These are phyloP conservation scores for Hucho hucho DNA, from an alignment of 2,113 vertebrate genomes.

Conservation along the genomic window DNA sequence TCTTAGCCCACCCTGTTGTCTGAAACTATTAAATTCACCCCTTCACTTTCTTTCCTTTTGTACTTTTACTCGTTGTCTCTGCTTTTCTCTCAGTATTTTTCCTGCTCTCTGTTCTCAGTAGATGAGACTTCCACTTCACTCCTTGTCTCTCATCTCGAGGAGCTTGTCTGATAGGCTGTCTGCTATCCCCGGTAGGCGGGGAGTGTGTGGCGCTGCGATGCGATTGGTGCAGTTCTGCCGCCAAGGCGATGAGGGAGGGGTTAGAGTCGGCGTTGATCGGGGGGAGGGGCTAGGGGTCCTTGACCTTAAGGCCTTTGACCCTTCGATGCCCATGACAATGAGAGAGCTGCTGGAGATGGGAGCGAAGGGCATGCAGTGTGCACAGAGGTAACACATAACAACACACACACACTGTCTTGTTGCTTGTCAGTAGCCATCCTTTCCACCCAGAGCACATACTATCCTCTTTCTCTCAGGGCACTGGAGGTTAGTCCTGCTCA, in stretches of 20 bases:
- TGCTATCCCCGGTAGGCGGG: constrained; percentile 21
- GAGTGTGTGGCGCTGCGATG: constrained; percentile 68
- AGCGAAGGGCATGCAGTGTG: constrained; percentile 71
- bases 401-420: not conserved
- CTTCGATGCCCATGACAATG: constrained; percentile 81
- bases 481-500: constrained; percentile 56
- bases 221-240: constrained; percentile 84
- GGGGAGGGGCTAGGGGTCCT: constrained; percentile 70
- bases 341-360: constrained; percentile 82
- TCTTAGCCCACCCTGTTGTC: not conserved
- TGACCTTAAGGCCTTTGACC: constrained; percentile 84
- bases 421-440: not conserved
- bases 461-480: constrained; percentile 67
- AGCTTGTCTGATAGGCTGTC: constrained; percentile 32
- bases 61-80: not conserved
- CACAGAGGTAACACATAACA: constrained; percentile 67
- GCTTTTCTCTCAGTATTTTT: not conserved
- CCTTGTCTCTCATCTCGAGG: constrained; percentile 35
- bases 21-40: not conserved
- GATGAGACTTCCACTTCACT: constrained; percentile 64
- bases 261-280: constrained; percentile 82
- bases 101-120: constrained; percentile 26
- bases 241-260: constrained; percentile 39
- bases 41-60: not conserved
- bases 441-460: not conserved